Evolutionary conservation across 2,113 vertebrate species (phyloP).

Genomic region (Tachysurus vachellii): DNA sequence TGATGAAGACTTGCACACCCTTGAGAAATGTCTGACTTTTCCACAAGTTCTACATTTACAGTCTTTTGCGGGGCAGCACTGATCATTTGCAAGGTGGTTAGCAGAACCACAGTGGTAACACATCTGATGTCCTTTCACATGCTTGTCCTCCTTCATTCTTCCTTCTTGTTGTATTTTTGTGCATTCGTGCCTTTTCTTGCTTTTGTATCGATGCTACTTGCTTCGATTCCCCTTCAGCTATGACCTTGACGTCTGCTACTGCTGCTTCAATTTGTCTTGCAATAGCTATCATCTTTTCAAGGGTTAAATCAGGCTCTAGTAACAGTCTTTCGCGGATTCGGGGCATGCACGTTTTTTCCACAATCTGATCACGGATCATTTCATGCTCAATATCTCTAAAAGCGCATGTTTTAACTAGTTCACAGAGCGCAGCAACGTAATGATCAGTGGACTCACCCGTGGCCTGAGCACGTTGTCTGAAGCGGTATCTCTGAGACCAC

Average conservation of each 20-base stretch:
- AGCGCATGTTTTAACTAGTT: neutral
- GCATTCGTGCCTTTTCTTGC: neutral
- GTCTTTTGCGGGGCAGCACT: constrained; percentile 3
- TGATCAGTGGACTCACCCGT: neutral
- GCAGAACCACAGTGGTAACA: neutral
- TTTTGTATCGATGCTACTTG: neutral
- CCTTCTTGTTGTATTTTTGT: constrained; percentile 25
- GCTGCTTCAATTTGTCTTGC: neutral
- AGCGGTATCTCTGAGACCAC: no score
- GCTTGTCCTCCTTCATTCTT: neutral
- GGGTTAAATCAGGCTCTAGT: constrained; percentile 3
- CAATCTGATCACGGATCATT: constrained; percentile 11
- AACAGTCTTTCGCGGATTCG: constrained; percentile 26
- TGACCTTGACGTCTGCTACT: no score
- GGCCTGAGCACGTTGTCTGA: neutral
- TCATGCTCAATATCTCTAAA: constrained; percentile 8
- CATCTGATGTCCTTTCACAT: no score
- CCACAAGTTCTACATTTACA: no score
- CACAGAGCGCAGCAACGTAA: constrained; percentile 11
- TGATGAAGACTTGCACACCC: no score
- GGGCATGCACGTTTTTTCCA: constrained; percentile 10
- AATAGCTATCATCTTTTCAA: neutral
- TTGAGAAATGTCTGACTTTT: no score
- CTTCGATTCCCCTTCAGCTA: no score
- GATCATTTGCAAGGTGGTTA: neutral